Evolutionary conservation across 2,113 vertebrate genomes (phyloP).

Genomic region (Hymenochirus boettgeri): DNA sequence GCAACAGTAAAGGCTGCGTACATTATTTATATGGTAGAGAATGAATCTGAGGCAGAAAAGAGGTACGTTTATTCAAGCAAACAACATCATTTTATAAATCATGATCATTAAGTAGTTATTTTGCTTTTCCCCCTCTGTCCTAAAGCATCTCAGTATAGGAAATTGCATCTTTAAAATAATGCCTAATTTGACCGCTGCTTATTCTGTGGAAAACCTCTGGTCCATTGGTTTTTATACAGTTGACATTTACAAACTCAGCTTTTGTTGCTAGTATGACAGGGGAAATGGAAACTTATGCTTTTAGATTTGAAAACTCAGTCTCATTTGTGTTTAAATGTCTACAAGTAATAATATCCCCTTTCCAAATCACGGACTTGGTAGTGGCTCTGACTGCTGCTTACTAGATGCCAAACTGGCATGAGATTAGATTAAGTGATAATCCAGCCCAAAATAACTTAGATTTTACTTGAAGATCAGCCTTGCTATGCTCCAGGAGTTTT

Average conservation of each 20-base stretch:
- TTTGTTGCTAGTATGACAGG: conserved; percentile 10
- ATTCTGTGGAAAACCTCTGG: conserved; percentile 9
- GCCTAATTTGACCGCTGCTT: background rate
- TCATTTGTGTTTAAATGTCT: too few species aligned
- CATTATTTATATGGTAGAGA: conserved; percentile 20
- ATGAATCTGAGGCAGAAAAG: conserved; percentile 5
- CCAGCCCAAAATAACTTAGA: too few species aligned
- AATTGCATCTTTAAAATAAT: conserved; percentile 13
- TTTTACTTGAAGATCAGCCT: too few species aligned
- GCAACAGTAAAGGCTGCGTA: conserved; percentile 25
- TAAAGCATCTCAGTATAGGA: conserved; percentile 14
- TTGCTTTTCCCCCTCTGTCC: conserved; percentile 14
- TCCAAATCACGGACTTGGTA: too few species aligned
- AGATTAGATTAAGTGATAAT: too few species aligned
- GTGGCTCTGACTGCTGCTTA: too few species aligned
- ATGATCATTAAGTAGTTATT: conserved; percentile 24
- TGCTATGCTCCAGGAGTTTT: too few species aligned
- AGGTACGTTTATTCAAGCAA: conserved; percentile 13
- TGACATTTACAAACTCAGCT: conserved; percentile 31
- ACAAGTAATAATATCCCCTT: too few species aligned
- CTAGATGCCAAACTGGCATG: too few species aligned
- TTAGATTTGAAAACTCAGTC: conserved; percentile 7
- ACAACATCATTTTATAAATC: conserved; percentile 25
- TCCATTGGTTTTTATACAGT: conserved; percentile 20
- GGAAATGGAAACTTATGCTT: conserved; percentile 14